phyloP scores from a whole-genome alignment of 2,797 vertebrate genomes.

The Gadopsis bispinosus region DNA sequence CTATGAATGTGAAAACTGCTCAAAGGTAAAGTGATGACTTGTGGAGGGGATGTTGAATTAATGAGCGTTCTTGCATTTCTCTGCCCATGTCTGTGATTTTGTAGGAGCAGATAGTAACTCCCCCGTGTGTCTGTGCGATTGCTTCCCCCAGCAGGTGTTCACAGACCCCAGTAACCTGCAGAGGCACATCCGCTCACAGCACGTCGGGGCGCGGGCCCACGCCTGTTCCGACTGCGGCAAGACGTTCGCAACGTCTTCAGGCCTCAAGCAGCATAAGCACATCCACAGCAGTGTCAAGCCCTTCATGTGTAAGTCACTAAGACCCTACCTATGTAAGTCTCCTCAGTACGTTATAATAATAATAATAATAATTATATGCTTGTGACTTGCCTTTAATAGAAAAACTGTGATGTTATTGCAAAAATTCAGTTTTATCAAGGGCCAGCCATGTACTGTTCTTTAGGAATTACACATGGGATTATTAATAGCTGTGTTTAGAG shows the following conservation, averaged over 20 bases:
- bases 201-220: conserved; percentile 97
- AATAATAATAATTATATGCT: conserved; percentile 47
- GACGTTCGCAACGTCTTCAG: conserved; percentile 99
- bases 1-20: conserved; percentile 99
- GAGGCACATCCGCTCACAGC: conserved; percentile 99
- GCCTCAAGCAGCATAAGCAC: conserved; percentile 99
- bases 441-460: conserved; percentile 45
- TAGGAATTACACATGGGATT: conserved; percentile 49
- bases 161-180: conserved; percentile 99
- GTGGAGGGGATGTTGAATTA: conserved; percentile 36
- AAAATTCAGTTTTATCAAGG: conserved; percentile 42
- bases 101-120: conserved; percentile 71
- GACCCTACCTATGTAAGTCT: conserved; percentile 90
- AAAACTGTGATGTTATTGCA: conserved; percentile 55
- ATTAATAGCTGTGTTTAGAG: conserved; percentile 26
- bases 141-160: conserved; percentile 99
- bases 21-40: conserved; percentile 98
- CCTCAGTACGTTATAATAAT: conserved; percentile 79
- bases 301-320: conserved; percentile 99
- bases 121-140: conserved; percentile 73
- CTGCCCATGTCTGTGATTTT: background rate
- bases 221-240: conserved; percentile 99
- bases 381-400: conserved; percentile 68
- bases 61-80: background rate
- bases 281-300: conserved; percentile 99